Evolutionary conservation across 2,888 invertebrate genomes (phyloP), one percentile per base, ranked within the genome.

Genomic region (Anoplius nigerrimus): DNA sequence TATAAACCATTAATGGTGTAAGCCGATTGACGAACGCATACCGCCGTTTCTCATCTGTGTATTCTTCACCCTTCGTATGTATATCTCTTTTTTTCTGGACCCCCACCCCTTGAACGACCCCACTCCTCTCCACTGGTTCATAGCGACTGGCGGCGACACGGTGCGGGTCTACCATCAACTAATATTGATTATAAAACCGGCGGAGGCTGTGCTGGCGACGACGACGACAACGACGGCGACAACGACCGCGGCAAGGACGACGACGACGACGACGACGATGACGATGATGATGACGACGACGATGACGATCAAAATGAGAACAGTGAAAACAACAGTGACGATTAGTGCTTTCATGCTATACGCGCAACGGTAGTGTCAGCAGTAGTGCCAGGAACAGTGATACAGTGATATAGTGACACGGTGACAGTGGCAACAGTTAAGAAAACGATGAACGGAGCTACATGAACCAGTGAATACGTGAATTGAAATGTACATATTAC

Each of bases 161-260:
- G 65, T 68, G 83, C 84, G 84, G 84, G 78, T 78, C 66, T 73
- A 69, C 72, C 69, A 71, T 69, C 79, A 81, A 85, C 86, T 82
- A 86, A 84, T 87, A 86, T 86, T 84, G 86, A 86, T 86, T 85
- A 82, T 83, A 82, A 86, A 86, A 85, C 82, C 82, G 74, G 67
- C 62, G 66, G 67, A 18, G 55, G 53, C 58, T 27, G 43, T 21
- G 52, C 51, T 22, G 66, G 54, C 42, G 65, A 51, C 2, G 62
- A 18, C 13, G 64, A 48, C 45, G 63, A 64, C 55, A 62, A 74
- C 70, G 70, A 71, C 11, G 34, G 11, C 34, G 24, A 22, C 15
- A 3, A 53, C 24, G 53, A 22, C 3, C 21, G 11, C 21, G 20
- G 22, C 22, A n/a, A 16, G 55, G 15, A 55, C 27, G 22, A 24